Evolutionary conservation across 2,113 vertebrate genomes (phyloP).

Genomic region (Myotis lucifugus): DNA sequence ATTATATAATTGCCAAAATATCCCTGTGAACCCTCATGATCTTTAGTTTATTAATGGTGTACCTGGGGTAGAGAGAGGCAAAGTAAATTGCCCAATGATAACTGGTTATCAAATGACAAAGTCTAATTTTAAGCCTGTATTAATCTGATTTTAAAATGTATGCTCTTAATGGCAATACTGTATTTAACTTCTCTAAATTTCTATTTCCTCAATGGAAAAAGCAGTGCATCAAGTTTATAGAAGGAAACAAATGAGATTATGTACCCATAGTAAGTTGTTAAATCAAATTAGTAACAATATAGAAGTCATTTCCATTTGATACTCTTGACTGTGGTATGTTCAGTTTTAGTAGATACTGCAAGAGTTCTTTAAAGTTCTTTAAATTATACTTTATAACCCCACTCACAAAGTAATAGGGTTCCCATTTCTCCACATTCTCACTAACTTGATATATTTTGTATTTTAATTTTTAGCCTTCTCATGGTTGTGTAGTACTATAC

Average conservation of each 20-base stretch:
- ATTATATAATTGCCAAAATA: neutral
- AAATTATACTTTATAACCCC: neutral
- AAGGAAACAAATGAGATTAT: neutral
- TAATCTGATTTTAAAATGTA: neutral
- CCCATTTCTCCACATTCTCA: neutral
- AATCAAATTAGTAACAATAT: neutral
- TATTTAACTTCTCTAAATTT: neutral
- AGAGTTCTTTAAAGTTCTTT: neutral
- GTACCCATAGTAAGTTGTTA: neutral
- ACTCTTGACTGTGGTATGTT: neutral
- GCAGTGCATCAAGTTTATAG: neutral
- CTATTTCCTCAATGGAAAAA: neutral
- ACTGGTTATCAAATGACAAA: neutral
- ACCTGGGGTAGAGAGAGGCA: neutral
- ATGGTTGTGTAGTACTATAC: no score
- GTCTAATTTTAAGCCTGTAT: neutral
- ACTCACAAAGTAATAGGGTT: neutral
- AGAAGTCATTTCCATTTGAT: neutral
- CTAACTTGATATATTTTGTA: neutral
- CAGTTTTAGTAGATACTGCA: neutral
- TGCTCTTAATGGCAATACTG: neutral
- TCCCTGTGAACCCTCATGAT: neutral
- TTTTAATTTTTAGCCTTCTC: neutral
- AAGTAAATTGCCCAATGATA: neutral
- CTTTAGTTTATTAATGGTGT: neutral